Evolutionary conservation across 2,888 invertebrate species (phyloP), one percentile per base, ranked within the genome.

Genomic region (Agrochola lota): DNA sequence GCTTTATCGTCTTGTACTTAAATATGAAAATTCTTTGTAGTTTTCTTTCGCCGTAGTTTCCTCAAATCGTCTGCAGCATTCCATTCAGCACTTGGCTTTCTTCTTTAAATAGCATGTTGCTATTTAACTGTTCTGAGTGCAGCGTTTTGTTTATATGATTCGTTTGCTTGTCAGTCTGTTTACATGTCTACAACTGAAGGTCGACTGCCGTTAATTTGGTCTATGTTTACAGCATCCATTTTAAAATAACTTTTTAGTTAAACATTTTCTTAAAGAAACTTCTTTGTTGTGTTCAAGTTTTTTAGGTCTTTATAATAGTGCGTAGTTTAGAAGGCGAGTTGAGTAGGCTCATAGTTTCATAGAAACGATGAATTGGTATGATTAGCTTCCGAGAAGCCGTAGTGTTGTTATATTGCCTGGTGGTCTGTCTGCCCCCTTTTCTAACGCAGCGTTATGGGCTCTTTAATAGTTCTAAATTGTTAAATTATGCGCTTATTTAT

Each of bases 61-160:
- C 78, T 88, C 75, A 81, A 85, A 87, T 87, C 78, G 85, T 86
- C 84, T 90, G 87, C 87, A 89, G 77, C 84, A 90, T 92, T 92
- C 89, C 86, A 85, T 86, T 92, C 88, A 91, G 86, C 89, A 89
- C 89, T 90, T 86, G 82, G 90, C 89, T 92, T 91, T 92, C 90
- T 90, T 94, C 92, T 94, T 90, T 90, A 92, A 94, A 95, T 94
- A 94, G 91, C 91, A 88, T 91, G 90, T 85, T 89, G 89, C 89
- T 89, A 82, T 89, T 82, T 82, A 85, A 86, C 89, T 90, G 89
- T 89, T 90, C 74, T 80, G 77, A 87, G 78, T 84, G 78, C 76
- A 87, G 79, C 82, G 83, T 89, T 88, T 83, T 92, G 91, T 94
- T 93, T 93, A 93, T 88, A 89, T 87, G 87, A 89, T 90, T 88